Evolutionary conservation across 2,888 invertebrate genomes (phyloP).

Genomic region (Tupiocoris notatus): DNA sequence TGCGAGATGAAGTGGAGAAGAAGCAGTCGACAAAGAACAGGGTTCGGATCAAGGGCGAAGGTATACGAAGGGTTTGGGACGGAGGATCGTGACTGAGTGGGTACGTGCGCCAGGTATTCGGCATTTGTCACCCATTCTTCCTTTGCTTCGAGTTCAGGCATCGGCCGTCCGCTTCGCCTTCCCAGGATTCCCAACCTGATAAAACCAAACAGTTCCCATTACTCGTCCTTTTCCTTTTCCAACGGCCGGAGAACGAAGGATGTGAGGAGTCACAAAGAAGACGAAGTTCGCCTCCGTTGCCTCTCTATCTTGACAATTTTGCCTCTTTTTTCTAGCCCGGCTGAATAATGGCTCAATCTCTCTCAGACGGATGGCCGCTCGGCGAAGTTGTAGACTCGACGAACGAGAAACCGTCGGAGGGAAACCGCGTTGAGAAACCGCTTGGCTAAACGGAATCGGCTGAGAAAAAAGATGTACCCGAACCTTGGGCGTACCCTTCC

Average conservation of each 20-base stretch:
- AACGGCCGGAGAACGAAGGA: constrained; percentile 2
- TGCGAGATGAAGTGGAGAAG: not conserved
- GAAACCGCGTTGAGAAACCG: not conserved
- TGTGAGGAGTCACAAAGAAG: not conserved
- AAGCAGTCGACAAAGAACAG: not conserved
- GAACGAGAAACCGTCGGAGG: not conserved
- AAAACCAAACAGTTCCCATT: constrained; percentile 39
- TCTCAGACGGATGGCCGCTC: not conserved
- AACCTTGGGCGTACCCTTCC: too few species aligned
- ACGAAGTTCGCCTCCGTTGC: not conserved
- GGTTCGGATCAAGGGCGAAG: not conserved
- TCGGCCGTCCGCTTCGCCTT: too few species aligned
- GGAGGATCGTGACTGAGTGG: not conserved
- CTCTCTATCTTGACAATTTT: not conserved
- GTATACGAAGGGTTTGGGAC: not conserved
- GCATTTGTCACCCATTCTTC: not conserved
- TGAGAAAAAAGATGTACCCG: not conserved
- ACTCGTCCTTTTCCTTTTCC: constrained; percentile 29
- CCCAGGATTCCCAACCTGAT: constrained; percentile 6
- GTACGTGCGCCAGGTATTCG: not conserved
- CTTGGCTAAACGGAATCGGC: not conserved
- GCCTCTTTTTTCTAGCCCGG: not conserved
- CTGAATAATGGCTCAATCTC: not conserved
- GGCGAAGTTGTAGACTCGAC: not conserved
- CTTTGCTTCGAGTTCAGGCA: not conserved